Base-by-base conservation (phyloP, 2,113 vertebrate species). In the Tupaia chinensis region DNA sequence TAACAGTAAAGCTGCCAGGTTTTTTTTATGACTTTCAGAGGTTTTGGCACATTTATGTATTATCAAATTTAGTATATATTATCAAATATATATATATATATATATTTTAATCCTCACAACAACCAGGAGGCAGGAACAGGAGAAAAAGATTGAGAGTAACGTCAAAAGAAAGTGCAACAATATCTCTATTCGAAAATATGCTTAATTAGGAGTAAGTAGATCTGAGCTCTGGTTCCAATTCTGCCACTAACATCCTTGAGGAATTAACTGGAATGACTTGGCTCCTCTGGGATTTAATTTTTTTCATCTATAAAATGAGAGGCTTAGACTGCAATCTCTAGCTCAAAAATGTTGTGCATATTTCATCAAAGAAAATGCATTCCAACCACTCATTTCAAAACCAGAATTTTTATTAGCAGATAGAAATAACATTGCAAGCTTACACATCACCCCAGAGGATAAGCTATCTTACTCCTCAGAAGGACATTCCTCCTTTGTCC, bases 261-360 rank as follows among this genome's bases (percentile, higher is more conserved):
- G 53, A 95, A 81, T 92, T 89, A 93, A 95, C 72, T 95, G 29
- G 72, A 95, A 27, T 84, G 53, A 83, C 8, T 69, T 58, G 61
- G 44, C 7, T 94, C 80, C 22, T 80, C 25, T 70, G n/a, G 68
- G 89, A 86, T 25, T 90, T 91, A 60, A 69, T 61, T 87, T 90
- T 91, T 89, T 92, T 95, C 78, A 91, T 87, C 66, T 89, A 53
- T 92, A 66, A 90, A 93, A 94, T 76, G 54, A 96, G 94, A 27
- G 68, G 27, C 79, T 96, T 89, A 85, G 17, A 73, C 8, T 68
- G 14, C 19, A 84, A 60, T 20, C 32, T 54, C 19, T 16, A 61
- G 25, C 58, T 66, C 69, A 91, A 83, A 95, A 96, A 34, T 93
- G 74, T 10, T 88, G 14, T 95, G 72, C 25, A 25, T 61, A 88